phyloP scores from a whole-genome alignment of 2,888 invertebrate species.

The Clivina fossor region DNA sequence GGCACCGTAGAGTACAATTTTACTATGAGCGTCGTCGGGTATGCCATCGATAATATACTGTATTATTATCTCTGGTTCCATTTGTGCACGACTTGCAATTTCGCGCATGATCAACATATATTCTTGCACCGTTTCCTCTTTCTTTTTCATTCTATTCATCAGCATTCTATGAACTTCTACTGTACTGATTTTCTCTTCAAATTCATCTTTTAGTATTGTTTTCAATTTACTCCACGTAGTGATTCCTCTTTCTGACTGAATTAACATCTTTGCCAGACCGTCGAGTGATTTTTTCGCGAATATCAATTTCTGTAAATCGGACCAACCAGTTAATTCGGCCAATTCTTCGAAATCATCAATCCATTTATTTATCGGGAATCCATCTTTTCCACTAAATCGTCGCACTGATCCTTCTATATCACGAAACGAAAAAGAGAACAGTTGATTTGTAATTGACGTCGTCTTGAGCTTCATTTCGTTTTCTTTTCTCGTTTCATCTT shows the following conservation, averaged over 20 bases:
- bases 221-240: constrained; percentile 24
- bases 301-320: constrained; percentile 33
- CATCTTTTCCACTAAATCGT: constrained; percentile 10
- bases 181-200: constrained; percentile 16
- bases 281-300: constrained; percentile 35
- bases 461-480: no score
- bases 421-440: background rate
- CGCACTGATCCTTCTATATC: constrained; percentile 9
- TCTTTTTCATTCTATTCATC: constrained; percentile 40
- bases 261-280: constrained; percentile 34
- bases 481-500: no score
- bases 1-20: constrained; percentile 38
- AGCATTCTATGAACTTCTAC: constrained; percentile 10
- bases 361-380: constrained; percentile 33
- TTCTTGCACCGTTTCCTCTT: constrained; percentile 45
- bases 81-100: constrained; percentile 36
- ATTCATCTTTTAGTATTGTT: constrained; percentile 18
- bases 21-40: constrained; percentile 35
- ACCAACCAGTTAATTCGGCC: constrained; percentile 27
- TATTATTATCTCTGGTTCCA: constrained; percentile 35
- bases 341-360: constrained; percentile 36
- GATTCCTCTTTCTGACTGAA: constrained; percentile 33
- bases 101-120: constrained; percentile 48
- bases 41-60: constrained; percentile 40
- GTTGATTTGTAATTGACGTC: no score